phyloP scores from a whole-genome alignment of 2,797 vertebrate species.

The Protosalanx chinensis region DNA sequence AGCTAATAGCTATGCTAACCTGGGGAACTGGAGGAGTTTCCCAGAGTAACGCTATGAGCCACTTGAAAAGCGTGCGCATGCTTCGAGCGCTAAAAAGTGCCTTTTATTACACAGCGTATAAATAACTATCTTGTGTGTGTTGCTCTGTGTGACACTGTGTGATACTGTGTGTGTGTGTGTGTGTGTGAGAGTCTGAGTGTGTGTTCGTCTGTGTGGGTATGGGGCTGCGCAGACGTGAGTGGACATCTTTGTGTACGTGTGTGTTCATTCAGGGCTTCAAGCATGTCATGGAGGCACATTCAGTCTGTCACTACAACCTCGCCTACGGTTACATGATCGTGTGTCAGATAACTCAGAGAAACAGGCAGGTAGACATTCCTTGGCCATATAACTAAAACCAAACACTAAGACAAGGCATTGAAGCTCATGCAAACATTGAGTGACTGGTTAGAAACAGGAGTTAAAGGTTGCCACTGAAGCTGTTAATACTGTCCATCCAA shows the following conservation, averaged over 20 bases:
- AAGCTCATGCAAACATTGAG: constrained; percentile 65
- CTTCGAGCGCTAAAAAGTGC: constrained; percentile 21
- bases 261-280: constrained; percentile 21
- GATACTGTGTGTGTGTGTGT: constrained; percentile 24
- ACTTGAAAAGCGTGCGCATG: constrained; percentile 26
- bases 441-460: constrained; percentile 51
- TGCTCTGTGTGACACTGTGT: constrained; percentile 14
- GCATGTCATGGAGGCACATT: constrained; percentile 54
- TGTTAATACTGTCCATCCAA: constrained; percentile 46
- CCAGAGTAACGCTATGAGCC: constrained; percentile 25
- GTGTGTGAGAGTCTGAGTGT: constrained; percentile 27
- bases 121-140: too few species aligned
- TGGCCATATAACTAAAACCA: constrained; percentile 55
- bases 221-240: constrained; percentile 29
- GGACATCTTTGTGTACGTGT: background rate
- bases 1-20: constrained; percentile 14
- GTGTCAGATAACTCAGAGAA: constrained; percentile 62
- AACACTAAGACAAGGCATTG: constrained; percentile 39
- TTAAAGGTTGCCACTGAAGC: constrained; percentile 46
- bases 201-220: constrained; percentile 24
- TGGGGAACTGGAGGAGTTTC: constrained; percentile 31
- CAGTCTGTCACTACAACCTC: constrained; percentile 45
- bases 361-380: constrained; percentile 70
- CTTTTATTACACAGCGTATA: background rate
- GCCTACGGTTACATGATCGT: constrained; percentile 35